Percentiles rank a stretch among this genome's conserved stretches.
These are phyloP conservation scores for Rafetus swinhoei DNA, from an alignment of 2,113 vertebrate genomes.

Conservation along the genomic window DNA sequence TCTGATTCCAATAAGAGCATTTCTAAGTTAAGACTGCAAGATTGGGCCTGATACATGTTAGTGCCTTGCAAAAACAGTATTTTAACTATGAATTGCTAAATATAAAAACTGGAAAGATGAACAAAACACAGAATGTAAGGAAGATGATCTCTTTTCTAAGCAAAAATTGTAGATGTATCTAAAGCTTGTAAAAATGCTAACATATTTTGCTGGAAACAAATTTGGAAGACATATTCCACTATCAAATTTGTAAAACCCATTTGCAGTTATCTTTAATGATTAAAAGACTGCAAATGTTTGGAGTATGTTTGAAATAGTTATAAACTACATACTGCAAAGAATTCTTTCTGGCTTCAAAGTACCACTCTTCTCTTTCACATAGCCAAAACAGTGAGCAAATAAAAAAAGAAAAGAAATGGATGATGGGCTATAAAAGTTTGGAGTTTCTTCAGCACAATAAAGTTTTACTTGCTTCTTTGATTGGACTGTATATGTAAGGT, in stretches of 20 bases:
- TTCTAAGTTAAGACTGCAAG: neutral
- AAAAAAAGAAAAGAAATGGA: neutral
- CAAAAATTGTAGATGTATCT: neutral
- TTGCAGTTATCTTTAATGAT: constrained; percentile 15
- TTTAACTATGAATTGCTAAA: neutral
- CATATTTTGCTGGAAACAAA: neutral
- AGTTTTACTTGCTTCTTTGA: neutral
- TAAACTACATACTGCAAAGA: constrained; percentile 15
- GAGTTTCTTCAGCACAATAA: constrained; percentile 5
- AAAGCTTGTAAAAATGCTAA: neutral
- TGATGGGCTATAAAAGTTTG: neutral
- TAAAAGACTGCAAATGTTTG: neutral
- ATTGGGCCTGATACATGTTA: neutral
- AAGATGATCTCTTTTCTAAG: neutral
- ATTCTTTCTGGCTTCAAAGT: constrained; percentile 16
- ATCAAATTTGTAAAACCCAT: constrained; percentile 26
- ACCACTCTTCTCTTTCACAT: neutral
- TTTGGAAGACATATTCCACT: neutral
- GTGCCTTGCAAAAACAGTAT: neutral
- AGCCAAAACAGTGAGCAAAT: neutral
- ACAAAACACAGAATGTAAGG: neutral
- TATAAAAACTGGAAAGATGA: neutral
- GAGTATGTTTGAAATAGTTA: neutral
- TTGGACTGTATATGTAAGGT: neutral
- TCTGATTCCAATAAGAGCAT: neutral